Conservation (phyloP, 2,113 vertebrate species). For the Pagrus major region DNA sequence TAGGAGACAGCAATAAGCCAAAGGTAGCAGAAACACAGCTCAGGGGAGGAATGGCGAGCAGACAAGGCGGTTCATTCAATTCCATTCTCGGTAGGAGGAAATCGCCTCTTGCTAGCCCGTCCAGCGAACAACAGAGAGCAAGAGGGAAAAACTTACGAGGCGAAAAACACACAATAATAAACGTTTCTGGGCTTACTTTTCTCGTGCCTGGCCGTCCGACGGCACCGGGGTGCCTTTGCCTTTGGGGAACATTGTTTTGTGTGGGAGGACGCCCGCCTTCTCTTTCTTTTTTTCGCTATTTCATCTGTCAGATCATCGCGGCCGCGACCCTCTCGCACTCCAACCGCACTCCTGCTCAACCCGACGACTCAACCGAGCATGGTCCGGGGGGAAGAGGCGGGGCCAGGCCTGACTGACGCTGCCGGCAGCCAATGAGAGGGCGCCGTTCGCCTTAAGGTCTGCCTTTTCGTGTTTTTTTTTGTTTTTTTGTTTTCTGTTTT, state of each 20-base stretch:
- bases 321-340: slow-evolving; percentile 90
- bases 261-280: slow-evolving; percentile 81
- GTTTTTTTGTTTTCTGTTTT: slow-evolving; percentile 45
- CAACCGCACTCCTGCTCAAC: slow-evolving; percentile 84
- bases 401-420: slow-evolving; percentile 71
- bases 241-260: slow-evolving; percentile 94
- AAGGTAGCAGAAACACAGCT: slow-evolving; percentile 39
- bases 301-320: slow-evolving; percentile 92
- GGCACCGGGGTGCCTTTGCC: slow-evolving; percentile 96
- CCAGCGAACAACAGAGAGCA: slow-evolving; percentile 78
- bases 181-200: slow-evolving; percentile 90
- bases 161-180: slow-evolving; percentile 59
- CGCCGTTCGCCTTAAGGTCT: slow-evolving; percentile 44
- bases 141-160: slow-evolving; percentile 62
- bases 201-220: slow-evolving; percentile 95
- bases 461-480: slow-evolving; percentile 40
- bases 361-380: slow-evolving; percentile 87
- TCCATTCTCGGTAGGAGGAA: slow-evolving; percentile 76
- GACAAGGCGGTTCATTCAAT: slow-evolving; percentile 86
- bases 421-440: slow-evolving; percentile 65
- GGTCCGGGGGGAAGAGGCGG: slow-evolving; percentile 82
- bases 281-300: slow-evolving; percentile 83
- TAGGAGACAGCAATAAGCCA: slow-evolving; percentile 7
- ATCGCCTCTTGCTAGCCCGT: slow-evolving; percentile 74
- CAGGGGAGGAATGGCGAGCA: slow-evolving; percentile 79